Evolutionary conservation across 2,113 vertebrate species (phyloP).

Genomic region (Montifringilla adamsi): DNA sequence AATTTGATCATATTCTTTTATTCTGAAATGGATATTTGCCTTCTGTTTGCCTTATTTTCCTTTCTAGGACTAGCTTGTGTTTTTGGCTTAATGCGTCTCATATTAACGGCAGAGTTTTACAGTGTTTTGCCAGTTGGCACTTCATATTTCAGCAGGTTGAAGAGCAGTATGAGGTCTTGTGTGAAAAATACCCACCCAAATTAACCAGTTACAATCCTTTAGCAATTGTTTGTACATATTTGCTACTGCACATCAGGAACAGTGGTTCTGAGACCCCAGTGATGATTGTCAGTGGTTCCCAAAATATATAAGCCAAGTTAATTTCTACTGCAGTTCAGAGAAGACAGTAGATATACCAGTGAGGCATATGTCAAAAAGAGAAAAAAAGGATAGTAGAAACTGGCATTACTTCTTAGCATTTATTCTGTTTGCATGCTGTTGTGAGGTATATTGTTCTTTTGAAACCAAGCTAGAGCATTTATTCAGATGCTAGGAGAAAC

Average conservation of each 20-base stretch:
- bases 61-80: constrained; percentile 14
- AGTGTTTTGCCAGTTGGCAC: constrained; percentile 58
- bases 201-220: constrained; percentile 25
- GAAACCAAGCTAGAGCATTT: neutral
- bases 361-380: neutral
- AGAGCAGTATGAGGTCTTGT: constrained; percentile 57
- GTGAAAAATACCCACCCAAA: constrained; percentile 25
- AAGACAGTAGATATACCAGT: neutral
- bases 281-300: neutral
- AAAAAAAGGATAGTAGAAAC: neutral
- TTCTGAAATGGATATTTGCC: constrained; percentile 61
- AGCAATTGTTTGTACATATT: neutral
- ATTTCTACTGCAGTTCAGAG: neutral
- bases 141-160: constrained; percentile 61
- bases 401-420: neutral
- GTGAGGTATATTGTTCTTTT: neutral
- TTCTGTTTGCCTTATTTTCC: constrained; percentile 42
- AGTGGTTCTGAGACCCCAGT: neutral
- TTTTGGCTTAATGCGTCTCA: constrained; percentile 53
- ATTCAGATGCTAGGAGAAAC: neutral
- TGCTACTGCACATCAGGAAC: neutral
- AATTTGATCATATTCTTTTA: constrained; percentile 39
- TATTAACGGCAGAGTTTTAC: constrained; percentile 46
- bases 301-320: neutral
- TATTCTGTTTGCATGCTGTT: neutral